Evolutionary conservation across 1,140 invertebrate species (phyloP), one percentile per base, ranked within the genome.

Genomic region (Telenomus remus): DNA sequence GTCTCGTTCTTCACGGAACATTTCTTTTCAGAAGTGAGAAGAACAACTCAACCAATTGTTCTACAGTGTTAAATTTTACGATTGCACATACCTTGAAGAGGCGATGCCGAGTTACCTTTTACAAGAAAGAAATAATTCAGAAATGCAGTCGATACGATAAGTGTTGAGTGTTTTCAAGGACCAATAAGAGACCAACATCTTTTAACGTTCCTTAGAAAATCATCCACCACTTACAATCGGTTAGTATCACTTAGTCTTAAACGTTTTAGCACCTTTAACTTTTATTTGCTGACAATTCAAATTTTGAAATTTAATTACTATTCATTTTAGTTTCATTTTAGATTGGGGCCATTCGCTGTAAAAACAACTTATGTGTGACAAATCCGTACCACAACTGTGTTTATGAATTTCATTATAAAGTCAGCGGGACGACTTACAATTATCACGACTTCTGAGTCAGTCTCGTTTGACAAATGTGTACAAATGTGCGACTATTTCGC

Each of bases 301-400:
- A 6, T 27, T 27, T 27, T 27, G 19, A 27, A 27, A 27, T 27
- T 27, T 6, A 27, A 27, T 27, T 27, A 27, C 6, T 27, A 27
- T 27, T 27, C 19, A 60, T 64, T 50, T 56, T 46, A 51, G 51
- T 57, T 61, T 44, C 66, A 15, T 85, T 85, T 13, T 77, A 87
- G 86, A 85, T 86, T 84, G 86, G 86, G 85, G 86, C 85, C 85
- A 87, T 84, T 85, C 73, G 70, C 82, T 83, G 79, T 84, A 80
- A 84, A 84, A 82, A 79, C 69, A 53, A 56, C 60, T 61, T 50
- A 66, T 85, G 84, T 85, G 79, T 85, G 82, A 79, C 68, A 81
- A 78, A 71, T 80, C 65, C 66, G 60, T 75, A 80, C 56, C 69
- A 69, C 59, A 72, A 70, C 65, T 65, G 68, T 75, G 74, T 70